Base-by-base conservation (phyloP, 2,797 vertebrate species). In the Centropyge bicolor region DNA sequence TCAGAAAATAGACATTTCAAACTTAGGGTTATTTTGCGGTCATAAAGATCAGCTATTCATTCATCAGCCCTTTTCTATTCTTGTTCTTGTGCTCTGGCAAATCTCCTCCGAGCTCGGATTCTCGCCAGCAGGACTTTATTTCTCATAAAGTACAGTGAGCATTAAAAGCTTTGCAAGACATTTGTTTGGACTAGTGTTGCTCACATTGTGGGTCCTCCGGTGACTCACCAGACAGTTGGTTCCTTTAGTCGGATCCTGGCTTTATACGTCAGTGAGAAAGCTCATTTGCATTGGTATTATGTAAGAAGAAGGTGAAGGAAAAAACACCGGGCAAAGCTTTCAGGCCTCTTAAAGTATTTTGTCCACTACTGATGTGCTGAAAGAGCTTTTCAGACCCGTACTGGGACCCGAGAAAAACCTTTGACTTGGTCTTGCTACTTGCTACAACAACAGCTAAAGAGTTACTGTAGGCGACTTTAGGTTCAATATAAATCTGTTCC, bases 261-360 rank as follows among this genome's bases (percentile, higher is more conserved):
- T 70, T 55, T 22, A 31, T 31, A 72, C 57, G 45, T 78, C 83
- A 77, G 69, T 1, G 35, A 59, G 69, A 49, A 67, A 77, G 65
- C 81, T 70, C 48, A 86, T 91, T 90, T 71, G 80, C 90, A 91
- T 90, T 71, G 48, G 66, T 51, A 67, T 89, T 76, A 79, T 83
- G 64, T 62, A 35, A 66, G 56, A 67, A 76, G 63, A 80, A 65
- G 17, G n/a, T 11, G 35, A 67, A 24, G 19, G 31, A 38, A 43
- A 63, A 20, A 56, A 35, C 41, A 5, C 48, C 3, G 24, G 36
- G 45, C 51, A 52, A 74, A 31, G 79, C 68, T 49, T 70, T 60
- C 6, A 68, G 68, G 20, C 61, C 41, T 52, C 54, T 76, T 36
- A 31, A 40, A 67, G 65, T 52, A 31, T 77, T 82, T 80, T 81